Evolutionary conservation across 2,113 vertebrate species (phyloP).

Genomic region (Ceyx margarethae): DNA sequence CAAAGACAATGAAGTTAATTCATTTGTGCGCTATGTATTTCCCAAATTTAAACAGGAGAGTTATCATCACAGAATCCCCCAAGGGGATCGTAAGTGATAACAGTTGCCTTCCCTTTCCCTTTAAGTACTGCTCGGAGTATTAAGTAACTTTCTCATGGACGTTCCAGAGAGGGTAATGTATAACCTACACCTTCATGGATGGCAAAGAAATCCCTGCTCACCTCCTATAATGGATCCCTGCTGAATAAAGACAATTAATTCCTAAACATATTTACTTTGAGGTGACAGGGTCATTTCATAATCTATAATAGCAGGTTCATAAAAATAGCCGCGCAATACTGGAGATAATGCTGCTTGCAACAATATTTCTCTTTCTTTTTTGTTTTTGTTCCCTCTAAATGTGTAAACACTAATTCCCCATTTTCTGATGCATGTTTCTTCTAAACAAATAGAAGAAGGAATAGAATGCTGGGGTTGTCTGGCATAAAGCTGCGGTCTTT

Average conservation of each 20-base stretch:
- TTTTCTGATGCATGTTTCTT: background rate
- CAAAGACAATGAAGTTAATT: constrained; percentile 59
- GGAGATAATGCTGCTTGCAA: background rate
- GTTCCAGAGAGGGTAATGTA: background rate
- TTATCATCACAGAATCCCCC: constrained; percentile 21
- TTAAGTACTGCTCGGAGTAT: background rate
- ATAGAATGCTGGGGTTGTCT: background rate
- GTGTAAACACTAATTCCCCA: background rate
- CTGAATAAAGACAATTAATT: background rate
- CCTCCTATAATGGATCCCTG: background rate
- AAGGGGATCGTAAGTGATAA: constrained; percentile 18
- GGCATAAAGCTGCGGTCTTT: background rate
- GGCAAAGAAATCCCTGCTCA: background rate
- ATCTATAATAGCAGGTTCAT: background rate
- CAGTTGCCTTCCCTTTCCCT: constrained; percentile 5
- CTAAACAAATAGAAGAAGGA: background rate
- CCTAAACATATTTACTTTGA: constrained; percentile 7
- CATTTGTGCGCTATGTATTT: constrained; percentile 15
- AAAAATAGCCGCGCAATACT: background rate
- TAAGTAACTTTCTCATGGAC: constrained; percentile 26
- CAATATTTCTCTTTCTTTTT: background rate
- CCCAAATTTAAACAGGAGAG: constrained; percentile 46
- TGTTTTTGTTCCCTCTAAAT: background rate
- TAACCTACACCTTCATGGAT: background rate
- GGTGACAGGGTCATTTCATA: background rate